phyloP scores from a whole-genome alignment of 2,888 invertebrate species.

The Hyalella azteca region DNA sequence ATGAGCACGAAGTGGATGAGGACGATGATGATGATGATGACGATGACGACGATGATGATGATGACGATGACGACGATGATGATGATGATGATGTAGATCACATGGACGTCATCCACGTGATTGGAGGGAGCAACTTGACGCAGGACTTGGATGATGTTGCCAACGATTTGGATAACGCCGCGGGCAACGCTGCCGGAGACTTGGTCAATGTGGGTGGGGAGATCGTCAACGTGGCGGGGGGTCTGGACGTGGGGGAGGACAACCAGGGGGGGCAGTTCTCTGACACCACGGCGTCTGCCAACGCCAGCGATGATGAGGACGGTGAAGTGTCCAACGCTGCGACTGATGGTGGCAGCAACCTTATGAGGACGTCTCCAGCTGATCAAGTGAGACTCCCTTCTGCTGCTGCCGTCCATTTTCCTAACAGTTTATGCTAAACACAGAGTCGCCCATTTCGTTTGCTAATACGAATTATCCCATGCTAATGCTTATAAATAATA shows the following conservation, averaged over 20 bases:
- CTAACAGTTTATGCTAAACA: no score
- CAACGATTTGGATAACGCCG: not conserved
- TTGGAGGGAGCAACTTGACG: not conserved
- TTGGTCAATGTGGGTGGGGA: conserved; percentile 44
- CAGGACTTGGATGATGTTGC: not conserved
- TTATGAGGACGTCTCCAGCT: conserved; percentile 79
- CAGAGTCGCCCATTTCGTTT: no score
- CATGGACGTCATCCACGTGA: conserved; percentile 3
- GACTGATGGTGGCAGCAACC: conserved; percentile 84
- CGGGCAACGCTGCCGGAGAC: conserved; percentile 3
- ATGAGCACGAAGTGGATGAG: conserved; percentile 30
- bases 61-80: conserved; percentile 35
- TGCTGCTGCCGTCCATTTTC: no score
- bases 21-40: conserved; percentile 36
- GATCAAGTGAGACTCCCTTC: conserved; percentile 68
- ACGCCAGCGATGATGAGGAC: conserved; percentile 79
- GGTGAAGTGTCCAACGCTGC: conserved; percentile 90
- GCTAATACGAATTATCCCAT: no score
- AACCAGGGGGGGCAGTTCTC: conserved; percentile 72
- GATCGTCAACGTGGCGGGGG: conserved; percentile 50
- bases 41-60: not conserved
- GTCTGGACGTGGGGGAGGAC: conserved; percentile 47
- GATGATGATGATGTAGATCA: conserved; percentile 23
- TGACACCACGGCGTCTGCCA: conserved; percentile 83
- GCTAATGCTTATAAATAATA: no score